A percentile compares a stretch with the other conserved stretches of the same genome.
Conservation (phyloP, 2,797 vertebrate species). For the Pterois miles region DNA sequence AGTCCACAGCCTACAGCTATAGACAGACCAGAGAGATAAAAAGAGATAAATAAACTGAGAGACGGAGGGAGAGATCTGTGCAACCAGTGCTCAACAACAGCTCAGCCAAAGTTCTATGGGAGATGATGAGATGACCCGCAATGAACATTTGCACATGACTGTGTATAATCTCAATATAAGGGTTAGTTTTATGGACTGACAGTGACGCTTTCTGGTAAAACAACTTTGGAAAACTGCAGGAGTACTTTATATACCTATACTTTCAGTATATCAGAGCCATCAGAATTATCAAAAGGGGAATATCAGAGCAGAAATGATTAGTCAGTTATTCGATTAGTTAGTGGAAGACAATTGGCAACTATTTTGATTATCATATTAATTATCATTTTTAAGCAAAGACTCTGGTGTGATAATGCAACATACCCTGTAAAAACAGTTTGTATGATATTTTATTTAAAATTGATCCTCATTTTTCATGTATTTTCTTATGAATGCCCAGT, state of each 20-base stretch:
- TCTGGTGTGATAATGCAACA: no score
- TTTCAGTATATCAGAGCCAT: neutral
- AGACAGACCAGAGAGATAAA: conserved; percentile 18
- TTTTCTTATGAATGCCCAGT: no score
- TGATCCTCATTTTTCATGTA: no score
- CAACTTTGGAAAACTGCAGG: neutral
- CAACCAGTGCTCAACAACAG: conserved; percentile 4
- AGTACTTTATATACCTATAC: neutral
- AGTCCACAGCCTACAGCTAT: conserved; percentile 27
- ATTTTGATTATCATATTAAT: no score
- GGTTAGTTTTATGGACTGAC: neutral
- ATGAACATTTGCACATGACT: neutral
- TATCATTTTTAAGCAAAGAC: neutral
- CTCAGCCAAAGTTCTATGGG: neutral
- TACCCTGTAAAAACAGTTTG: no score
- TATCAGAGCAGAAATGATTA: neutral
- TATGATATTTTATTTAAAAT: no score
- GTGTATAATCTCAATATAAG: neutral
- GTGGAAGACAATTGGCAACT: neutral
- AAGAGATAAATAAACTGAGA: conserved; percentile 3
- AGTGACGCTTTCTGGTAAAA: neutral
- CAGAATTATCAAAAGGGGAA: neutral
- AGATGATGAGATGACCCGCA: neutral
- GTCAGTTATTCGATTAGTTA: neutral
- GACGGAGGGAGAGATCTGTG: neutral